Evolutionary conservation across 2,888 invertebrate species (phyloP).

Genomic region (Leptinotarsa peninsularis): DNA sequence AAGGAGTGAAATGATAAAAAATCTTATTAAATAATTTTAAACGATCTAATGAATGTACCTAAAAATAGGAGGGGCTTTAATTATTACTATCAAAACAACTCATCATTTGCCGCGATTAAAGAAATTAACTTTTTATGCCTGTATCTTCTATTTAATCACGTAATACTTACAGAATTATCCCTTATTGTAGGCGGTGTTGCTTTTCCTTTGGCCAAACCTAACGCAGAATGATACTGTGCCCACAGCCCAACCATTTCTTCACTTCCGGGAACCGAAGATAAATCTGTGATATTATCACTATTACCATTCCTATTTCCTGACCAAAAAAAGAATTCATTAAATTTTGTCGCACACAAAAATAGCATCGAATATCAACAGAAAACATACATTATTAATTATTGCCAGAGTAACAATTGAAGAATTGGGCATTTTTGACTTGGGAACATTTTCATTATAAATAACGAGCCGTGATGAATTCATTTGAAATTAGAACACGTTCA

Average conservation of each 20-base stretch:
- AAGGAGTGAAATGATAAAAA: too few relatives aligned
- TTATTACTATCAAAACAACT: too few relatives aligned
- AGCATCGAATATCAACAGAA: not conserved
- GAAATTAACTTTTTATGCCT: too few relatives aligned
- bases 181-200: constrained; percentile 70
- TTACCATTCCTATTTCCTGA: constrained; percentile 63
- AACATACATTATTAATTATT: not conserved
- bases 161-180: constrained; percentile 76
- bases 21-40: not conserved
- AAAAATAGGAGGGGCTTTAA: not conserved
- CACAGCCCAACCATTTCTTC: constrained; percentile 87
- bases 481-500: too few relatives aligned
- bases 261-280: constrained; percentile 68
- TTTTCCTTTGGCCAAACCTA: constrained; percentile 75
- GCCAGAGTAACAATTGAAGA: constrained; percentile 1
- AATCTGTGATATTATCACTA: constrained; percentile 65
- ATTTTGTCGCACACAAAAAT: not conserved
- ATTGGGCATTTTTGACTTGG: not conserved
- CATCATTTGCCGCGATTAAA: too few relatives aligned
- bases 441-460: not conserved
- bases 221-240: constrained; percentile 86
- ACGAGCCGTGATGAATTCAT: not conserved
- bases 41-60: not conserved
- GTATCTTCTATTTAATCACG: not conserved
- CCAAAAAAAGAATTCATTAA: constrained; percentile 34